Evolutionary conservation across 1,140 invertebrate species (phyloP).

Genomic region (Bombus vancouverensis): DNA sequence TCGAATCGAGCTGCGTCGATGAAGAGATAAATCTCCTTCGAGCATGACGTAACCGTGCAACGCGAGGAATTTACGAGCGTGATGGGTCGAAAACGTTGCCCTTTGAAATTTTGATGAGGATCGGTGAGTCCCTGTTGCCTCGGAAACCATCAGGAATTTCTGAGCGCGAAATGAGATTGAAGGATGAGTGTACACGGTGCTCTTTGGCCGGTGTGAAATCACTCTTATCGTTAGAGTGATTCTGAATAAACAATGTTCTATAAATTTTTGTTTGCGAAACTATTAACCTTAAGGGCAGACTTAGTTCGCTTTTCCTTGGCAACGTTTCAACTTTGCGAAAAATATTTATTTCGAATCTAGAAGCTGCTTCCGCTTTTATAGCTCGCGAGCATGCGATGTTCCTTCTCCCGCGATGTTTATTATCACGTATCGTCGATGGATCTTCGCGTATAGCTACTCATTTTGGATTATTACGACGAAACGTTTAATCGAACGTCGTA

Average conservation of each 20-base stretch:
- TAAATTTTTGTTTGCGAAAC: not conserved
- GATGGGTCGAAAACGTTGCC: conserved; percentile 3
- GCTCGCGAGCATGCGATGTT: not conserved
- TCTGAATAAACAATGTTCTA: not conserved
- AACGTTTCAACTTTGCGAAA: not conserved
- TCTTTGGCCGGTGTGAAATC: not conserved
- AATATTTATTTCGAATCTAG: not conserved
- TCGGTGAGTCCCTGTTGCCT: conserved; percentile 6
- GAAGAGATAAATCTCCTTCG: conserved; percentile 44
- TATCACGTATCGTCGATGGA: not conserved
- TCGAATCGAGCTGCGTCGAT: conserved; percentile 27
- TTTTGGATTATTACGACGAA: too few relatives aligned
- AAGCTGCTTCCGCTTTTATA: not conserved
- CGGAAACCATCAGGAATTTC: not conserved
- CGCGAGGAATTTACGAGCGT: conserved; percentile 19
- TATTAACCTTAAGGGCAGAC: not conserved
- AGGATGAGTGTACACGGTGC: conserved; percentile 1
- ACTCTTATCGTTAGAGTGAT: not conserved
- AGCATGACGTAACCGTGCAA: conserved; percentile 1
- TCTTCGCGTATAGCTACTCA: not conserved
- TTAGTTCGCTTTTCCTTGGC: too few relatives aligned
- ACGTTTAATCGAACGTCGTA: too few relatives aligned
- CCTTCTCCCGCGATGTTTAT: not conserved
- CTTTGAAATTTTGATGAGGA: conserved; percentile 41
- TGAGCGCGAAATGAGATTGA: not conserved